These are phyloP conservation scores for Eulithis testata DNA, from an alignment of 2,888 invertebrate species.

Conservation along the genomic window DNA sequence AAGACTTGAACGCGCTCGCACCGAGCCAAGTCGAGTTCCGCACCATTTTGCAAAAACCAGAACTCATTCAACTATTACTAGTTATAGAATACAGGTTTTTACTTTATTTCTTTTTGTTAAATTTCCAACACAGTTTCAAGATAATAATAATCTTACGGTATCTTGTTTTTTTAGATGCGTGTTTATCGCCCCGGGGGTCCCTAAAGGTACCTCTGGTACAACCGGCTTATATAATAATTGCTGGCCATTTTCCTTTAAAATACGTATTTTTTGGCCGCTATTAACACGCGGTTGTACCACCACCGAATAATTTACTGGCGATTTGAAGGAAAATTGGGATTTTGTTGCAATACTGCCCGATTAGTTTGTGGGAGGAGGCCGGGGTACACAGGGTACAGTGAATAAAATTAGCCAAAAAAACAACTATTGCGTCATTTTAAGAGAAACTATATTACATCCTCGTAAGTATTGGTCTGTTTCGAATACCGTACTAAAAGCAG, in stretches of 20 bases:
- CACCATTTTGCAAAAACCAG: not conserved
- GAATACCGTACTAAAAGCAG: too few species aligned
- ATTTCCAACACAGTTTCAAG: conserved; percentile 7
- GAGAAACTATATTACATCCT: too few species aligned
- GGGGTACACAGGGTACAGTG: not conserved
- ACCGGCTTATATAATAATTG: conserved; percentile 65
- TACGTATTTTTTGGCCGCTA: conserved; percentile 57
- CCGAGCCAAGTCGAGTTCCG: not conserved
- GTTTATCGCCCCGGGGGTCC: conserved; percentile 48
- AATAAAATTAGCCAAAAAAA: too few species aligned
- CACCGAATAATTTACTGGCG: conserved; percentile 71
- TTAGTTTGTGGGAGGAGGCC: conserved; percentile 45
- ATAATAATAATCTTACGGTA: conserved; percentile 9
- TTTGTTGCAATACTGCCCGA: conserved; percentile 59
- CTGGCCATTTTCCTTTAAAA: conserved; percentile 68
- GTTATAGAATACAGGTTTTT: too few species aligned
- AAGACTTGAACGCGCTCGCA: conserved; percentile 40
- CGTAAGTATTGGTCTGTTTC: too few species aligned
- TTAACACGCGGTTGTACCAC: conserved; percentile 67
- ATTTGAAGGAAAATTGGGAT: conserved; percentile 75
- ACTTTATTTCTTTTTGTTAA: not conserved
- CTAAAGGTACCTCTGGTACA: conserved; percentile 33
- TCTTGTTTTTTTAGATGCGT: conserved; percentile 7
- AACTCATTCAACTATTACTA: too few species aligned
- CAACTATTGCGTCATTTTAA: too few species aligned